Evolutionary conservation across 2,888 invertebrate genomes (phyloP).

Genomic region (Frankliniella intonsa): DNA sequence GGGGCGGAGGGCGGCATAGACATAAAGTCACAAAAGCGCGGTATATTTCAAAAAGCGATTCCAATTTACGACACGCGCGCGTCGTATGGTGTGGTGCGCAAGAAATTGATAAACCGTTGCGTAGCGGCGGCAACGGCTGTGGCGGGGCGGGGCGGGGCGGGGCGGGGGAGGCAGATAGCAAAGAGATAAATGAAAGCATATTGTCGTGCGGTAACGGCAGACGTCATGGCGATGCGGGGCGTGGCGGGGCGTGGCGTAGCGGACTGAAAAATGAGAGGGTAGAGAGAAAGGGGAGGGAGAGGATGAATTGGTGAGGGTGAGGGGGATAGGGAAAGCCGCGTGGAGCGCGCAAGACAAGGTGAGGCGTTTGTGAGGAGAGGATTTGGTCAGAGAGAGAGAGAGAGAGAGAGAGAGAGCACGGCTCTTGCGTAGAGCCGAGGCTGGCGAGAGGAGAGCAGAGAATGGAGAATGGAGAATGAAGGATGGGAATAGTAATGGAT

Average conservation of each 20-base stretch:
- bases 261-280: background rate
- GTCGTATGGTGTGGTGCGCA: background rate
- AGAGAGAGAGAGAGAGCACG: too few relatives aligned
- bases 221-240: background rate
- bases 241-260: background rate
- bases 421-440: too few relatives aligned
- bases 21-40: slow-evolving; percentile 13
- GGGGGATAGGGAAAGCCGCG: too few relatives aligned
- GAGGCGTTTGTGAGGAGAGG: too few relatives aligned
- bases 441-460: too few relatives aligned
- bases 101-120: slow-evolving; percentile 23
- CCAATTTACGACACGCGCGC: slow-evolving; percentile 7
- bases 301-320: background rate
- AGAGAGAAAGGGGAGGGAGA: background rate
- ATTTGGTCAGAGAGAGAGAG: too few relatives aligned
- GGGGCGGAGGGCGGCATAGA: background rate
- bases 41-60: slow-evolving; percentile 12
- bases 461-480: too few relatives aligned
- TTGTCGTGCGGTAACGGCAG: background rate
- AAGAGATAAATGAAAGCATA: slow-evolving; percentile 17
- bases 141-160: too few relatives aligned
- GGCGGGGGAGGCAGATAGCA: background rate
- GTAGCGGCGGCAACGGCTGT: background rate
- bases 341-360: too few relatives aligned
- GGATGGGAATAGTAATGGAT: too few relatives aligned